A percentile compares a stretch with the other conserved stretches of the same genome.
These are phyloP conservation scores for Salticus scenicus DNA, from an alignment of 2,888 invertebrate genomes.

Conservation along the genomic window DNA sequence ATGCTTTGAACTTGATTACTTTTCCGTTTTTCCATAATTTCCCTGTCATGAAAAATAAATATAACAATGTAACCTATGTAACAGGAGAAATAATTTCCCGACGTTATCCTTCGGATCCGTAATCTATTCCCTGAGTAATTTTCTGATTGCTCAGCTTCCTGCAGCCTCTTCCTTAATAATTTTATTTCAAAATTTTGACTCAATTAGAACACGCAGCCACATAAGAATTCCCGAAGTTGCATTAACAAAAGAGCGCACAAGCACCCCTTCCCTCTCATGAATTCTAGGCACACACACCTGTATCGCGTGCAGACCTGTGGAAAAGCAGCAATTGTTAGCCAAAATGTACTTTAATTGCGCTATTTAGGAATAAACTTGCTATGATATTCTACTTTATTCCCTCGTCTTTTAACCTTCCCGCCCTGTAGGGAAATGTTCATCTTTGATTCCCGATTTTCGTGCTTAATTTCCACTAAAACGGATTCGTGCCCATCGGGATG, in stretches of 20 bases:
- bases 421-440: background rate
- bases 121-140: background rate
- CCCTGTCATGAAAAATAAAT: background rate
- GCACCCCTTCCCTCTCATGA: background rate
- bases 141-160: background rate
- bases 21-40: background rate
- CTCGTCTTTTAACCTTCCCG: background rate
- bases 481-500: background rate
- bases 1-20: background rate
- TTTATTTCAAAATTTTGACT: slow-evolving; percentile 4
- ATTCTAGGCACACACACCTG: background rate
- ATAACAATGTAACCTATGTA: background rate
- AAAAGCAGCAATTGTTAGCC: background rate
- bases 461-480: background rate
- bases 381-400: background rate
- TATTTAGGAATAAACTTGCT: background rate
- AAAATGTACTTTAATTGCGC: background rate
- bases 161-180: background rate
- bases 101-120: background rate
- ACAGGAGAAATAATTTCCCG: background rate
- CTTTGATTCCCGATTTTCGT: slow-evolving; percentile 2
- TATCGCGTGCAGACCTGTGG: slow-evolving; percentile 4
- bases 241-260: background rate
- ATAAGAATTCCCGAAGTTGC: background rate
- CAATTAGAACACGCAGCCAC: slow-evolving; percentile 5